phyloP scores from a whole-genome alignment of 2,113 vertebrate genomes.

The Gracilinanus agilis region DNA sequence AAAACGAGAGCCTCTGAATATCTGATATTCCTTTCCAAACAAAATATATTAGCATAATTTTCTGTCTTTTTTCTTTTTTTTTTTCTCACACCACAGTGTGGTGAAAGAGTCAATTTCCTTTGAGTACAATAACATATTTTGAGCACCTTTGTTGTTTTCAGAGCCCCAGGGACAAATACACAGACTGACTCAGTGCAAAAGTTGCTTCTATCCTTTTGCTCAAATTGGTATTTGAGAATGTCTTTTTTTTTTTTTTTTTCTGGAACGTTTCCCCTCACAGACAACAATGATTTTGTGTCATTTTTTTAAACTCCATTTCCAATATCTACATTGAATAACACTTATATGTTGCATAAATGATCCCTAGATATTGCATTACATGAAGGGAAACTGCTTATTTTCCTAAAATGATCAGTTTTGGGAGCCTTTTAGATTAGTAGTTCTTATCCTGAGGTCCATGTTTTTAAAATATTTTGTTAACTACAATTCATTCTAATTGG shows the following conservation, averaged over 20 bases:
- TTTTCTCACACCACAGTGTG: not conserved
- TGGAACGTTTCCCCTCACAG: slow-evolving; percentile 1
- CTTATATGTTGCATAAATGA: not conserved
- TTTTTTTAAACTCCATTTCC: not conserved
- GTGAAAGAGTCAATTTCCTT: slow-evolving; percentile 32
- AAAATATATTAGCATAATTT: not conserved
- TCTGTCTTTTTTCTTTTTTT: slow-evolving; percentile 39
- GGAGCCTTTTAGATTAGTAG: not conserved
- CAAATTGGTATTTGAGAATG: slow-evolving; percentile 35
- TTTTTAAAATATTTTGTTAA: too few species aligned
- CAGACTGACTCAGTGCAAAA: not conserved
- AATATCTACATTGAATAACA: not conserved
- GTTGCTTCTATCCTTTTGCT: slow-evolving; percentile 7
- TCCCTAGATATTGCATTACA: not conserved
- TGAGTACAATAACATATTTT: slow-evolving; percentile 28
- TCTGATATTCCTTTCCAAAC: too few species aligned
- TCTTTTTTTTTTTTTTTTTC: slow-evolving; percentile 20
- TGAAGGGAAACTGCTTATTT: slow-evolving; percentile 25
- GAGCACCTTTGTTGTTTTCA: not conserved
- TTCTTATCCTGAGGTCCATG: slow-evolving; percentile 19
- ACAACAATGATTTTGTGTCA: slow-evolving; percentile 10
- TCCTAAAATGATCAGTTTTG: slow-evolving; percentile 21
- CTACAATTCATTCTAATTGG: too few species aligned
- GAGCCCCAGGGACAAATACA: not conserved
- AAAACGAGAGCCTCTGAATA: too few species aligned